Base-by-base conservation (phyloP, 1,140 invertebrate genomes). In the Gonatopus flavifemur region DNA sequence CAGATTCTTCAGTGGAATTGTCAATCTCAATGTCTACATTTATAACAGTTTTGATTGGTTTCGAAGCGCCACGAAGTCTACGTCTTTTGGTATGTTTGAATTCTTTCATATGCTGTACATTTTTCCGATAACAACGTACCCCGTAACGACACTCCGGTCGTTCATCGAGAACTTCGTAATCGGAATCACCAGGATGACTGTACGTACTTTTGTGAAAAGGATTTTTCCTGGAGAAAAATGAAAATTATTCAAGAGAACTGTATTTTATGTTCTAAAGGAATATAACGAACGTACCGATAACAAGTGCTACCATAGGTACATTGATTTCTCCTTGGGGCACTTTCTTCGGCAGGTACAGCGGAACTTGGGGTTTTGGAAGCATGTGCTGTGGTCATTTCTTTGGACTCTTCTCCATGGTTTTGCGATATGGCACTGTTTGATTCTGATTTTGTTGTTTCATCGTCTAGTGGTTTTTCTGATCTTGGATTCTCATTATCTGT, bases 101-200 rank as follows among this genome's bases (percentile, higher is more conserved):
- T 13, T 80, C 58, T 45, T 54, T 48, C 45, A 67, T 71, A 47
- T 83, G 82, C 10, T 78, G 65, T 8, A 67, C 57, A 66, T 83
- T 83, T 43, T 70, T 77, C 21, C 82, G 72, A 57, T 82, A 82
- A 58, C 82, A 83, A 8, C 54, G 44, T 8, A 64, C 52, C 8
- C 83, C 82, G 52, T 79, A 83, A 15, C 69, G 69, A 67, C 83
- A 83, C 45, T 79, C 67, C 7, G 80, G 73, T 36, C 78, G 71
- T 25, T 73, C 52, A 54, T 82, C 79, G 31, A 75, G 64, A 10
- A 54, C 24, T 8, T 75, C 61, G 47, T 80, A 85, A 59, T 83
- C 83, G 7, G 64, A 21, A 69, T 86, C 84, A 4, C 78, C 69
- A 21, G 74, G 74, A 61, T 81, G 80, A 59, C 74, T 75, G 32